Conservation (phyloP, 2,888 invertebrate genomes). For the Phorcus lineatus region DNA sequence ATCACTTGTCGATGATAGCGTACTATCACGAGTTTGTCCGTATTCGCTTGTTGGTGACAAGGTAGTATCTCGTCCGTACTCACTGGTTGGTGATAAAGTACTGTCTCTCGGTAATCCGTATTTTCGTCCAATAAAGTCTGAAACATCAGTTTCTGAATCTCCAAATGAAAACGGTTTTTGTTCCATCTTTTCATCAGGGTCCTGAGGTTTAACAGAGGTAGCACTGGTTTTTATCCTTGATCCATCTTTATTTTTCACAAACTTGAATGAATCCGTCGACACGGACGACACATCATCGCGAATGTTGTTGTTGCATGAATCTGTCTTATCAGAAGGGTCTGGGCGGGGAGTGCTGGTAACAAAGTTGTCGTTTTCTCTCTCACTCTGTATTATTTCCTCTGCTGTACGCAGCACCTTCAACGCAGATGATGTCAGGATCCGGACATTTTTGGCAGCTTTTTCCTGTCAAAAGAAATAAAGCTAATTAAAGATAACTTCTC, state of each 20-base stretch:
- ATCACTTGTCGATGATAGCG: not conserved
- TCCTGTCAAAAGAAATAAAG: slow-evolving; percentile 47
- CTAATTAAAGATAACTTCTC: not conserved
- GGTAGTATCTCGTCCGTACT: not conserved
- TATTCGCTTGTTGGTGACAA: not conserved
- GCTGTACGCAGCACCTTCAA: slow-evolving; percentile 58
- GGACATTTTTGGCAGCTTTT: slow-evolving; percentile 56
- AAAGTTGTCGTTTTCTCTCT: slow-evolving; percentile 37
- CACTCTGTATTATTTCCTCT: slow-evolving; percentile 49
- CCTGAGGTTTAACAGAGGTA: not conserved
- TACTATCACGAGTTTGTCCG: not conserved
- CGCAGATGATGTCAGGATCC: slow-evolving; percentile 59
- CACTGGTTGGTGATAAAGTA: not conserved
- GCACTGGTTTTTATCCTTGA: not conserved
- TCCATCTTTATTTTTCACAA: not conserved
- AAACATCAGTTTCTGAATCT: not conserved
- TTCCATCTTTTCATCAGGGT: not conserved
- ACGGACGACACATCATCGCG: not conserved
- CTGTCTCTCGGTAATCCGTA: not conserved
- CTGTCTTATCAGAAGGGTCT: slow-evolving; percentile 23
- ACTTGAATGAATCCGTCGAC: not conserved
- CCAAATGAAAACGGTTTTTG: not conserved
- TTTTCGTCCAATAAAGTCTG: not conserved
- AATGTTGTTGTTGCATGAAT: slow-evolving; percentile 21
- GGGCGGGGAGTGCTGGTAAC: slow-evolving; percentile 47